Evolutionary conservation across 2,113 vertebrate genomes (phyloP), one percentile per base, ranked within the genome.

Genomic region (Phrynocephalus versicolor): DNA sequence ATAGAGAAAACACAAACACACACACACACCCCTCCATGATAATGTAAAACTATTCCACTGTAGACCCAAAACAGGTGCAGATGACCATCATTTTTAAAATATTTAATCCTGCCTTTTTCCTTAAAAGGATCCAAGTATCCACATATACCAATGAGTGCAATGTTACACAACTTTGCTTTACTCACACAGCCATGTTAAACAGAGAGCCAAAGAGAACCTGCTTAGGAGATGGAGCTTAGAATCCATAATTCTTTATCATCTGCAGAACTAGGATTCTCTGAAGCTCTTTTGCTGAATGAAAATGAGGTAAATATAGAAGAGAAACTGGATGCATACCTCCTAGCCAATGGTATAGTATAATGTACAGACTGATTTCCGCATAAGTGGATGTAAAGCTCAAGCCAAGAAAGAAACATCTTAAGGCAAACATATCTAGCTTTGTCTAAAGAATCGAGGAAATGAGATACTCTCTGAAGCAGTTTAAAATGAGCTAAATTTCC

Each of bases 201-300:
- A 45, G 18, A 74, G 18, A 79, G 10, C 51, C 15, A 82, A 19
- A 57, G 8, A 57, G 9, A n/a, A 58, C 33, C 6, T 83, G 45
- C 45, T 41, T 83, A 65, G 35, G 58, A 65, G 45, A 45, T 5
- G 10, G 41, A 33, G 58, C 14, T 7, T 33, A 21, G 25, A 35
- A 35, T 33, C 87, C 84, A 93, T 84, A 89, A 83, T 89, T 90
- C 87, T 83, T 90, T 92, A 1, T 93, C 90, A 91, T 87, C 60
- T 73, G 83, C 90, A 78, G 87, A 87, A 74, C 83, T 88, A 83
- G 80, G 82, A 92, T 88, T 83, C 51, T 76, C 30, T 35, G 21
- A 6, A 55, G 7, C 30, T 83, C 73, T 73, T 60, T 62, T 73
- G 39, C 60, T 72, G 65, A 76, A 21, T 19, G 19, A 75, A 14